These are phyloP conservation scores for Selene dorsalis DNA, from an alignment of 2,797 vertebrate genomes.

Conservation along the genomic window DNA sequence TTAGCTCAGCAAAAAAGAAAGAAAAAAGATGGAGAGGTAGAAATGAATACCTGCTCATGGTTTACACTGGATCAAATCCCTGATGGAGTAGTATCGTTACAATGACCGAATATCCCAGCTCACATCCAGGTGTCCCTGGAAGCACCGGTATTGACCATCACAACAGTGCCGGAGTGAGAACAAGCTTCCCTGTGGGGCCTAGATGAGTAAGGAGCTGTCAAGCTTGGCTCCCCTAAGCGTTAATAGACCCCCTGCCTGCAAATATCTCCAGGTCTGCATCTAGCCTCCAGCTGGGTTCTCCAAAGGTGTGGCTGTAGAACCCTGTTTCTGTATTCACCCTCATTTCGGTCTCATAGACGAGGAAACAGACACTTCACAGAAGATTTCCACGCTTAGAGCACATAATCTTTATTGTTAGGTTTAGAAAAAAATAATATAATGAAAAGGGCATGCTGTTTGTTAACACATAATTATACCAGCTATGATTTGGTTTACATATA, in stretches of 20 bases:
- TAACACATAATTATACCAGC: background rate
- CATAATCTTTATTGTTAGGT: background rate
- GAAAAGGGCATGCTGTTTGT: too few relatives aligned
- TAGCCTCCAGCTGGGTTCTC: constrained; percentile 74
- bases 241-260: constrained; percentile 82
- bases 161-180: constrained; percentile 73
- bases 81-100: constrained; percentile 65
- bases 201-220: constrained; percentile 83
- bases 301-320: constrained; percentile 47
- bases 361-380: constrained; percentile 12
- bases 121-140: constrained; percentile 77
- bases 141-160: constrained; percentile 81
- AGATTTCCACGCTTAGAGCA: background rate
- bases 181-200: constrained; percentile 79
- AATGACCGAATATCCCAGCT: constrained; percentile 72
- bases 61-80: constrained; percentile 69
- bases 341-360: constrained; percentile 33
- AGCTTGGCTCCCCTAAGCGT: constrained; percentile 75
- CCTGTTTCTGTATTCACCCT: constrained; percentile 50
- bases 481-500: background rate
- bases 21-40: constrained; percentile 1
- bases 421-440: background rate
- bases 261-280: constrained; percentile 71
- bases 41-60: constrained; percentile 43
- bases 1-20: constrained; percentile 66